Conservation (phyloP, 1,140 invertebrate genomes). For the Hetaerina americana region DNA sequence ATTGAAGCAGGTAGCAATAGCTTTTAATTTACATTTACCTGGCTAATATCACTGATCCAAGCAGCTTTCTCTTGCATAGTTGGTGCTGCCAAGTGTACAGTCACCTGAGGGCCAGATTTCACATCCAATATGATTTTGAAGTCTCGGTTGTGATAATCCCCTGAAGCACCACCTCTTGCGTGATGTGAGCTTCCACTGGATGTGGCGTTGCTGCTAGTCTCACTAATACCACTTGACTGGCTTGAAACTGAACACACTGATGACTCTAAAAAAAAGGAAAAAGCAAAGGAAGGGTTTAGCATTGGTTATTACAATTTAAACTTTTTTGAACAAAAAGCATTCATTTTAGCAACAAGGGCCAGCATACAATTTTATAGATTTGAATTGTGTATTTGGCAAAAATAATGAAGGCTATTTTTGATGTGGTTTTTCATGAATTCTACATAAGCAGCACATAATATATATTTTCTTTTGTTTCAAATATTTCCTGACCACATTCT, state of each 20-base stretch:
- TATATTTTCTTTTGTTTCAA: too few relatives aligned
- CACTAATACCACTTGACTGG: slow-evolving; percentile 41
- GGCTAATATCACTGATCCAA: slow-evolving; percentile 86
- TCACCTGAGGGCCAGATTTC: slow-evolving; percentile 39
- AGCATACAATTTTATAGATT: too few relatives aligned
- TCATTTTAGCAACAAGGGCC: too few relatives aligned
- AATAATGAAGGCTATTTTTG: too few relatives aligned
- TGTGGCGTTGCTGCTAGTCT: slow-evolving; percentile 24
- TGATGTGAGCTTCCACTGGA: slow-evolving; percentile 24
- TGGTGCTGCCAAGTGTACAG: slow-evolving; percentile 65
- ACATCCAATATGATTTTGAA: slow-evolving; percentile 76
- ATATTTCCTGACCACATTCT: too few relatives aligned
- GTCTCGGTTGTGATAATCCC: slow-evolving; percentile 62
- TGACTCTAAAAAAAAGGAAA: slow-evolving; percentile 33
- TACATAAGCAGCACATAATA: too few relatives aligned
- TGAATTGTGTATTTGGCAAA: too few relatives aligned
- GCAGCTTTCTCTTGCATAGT: slow-evolving; percentile 82
- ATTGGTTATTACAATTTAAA: too few relatives aligned
- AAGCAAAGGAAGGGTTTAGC: too few relatives aligned
- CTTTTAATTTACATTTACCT: slow-evolving; percentile 30
- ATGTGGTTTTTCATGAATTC: too few relatives aligned
- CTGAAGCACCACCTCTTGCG: slow-evolving; percentile 27
- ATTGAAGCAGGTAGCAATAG: too few relatives aligned
- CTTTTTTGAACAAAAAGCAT: too few relatives aligned
- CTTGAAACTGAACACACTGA: slow-evolving; percentile 43